These are phyloP conservation scores for Cerastoderma edule DNA, from an alignment of 2,888 invertebrate genomes.

Conservation along the genomic window DNA sequence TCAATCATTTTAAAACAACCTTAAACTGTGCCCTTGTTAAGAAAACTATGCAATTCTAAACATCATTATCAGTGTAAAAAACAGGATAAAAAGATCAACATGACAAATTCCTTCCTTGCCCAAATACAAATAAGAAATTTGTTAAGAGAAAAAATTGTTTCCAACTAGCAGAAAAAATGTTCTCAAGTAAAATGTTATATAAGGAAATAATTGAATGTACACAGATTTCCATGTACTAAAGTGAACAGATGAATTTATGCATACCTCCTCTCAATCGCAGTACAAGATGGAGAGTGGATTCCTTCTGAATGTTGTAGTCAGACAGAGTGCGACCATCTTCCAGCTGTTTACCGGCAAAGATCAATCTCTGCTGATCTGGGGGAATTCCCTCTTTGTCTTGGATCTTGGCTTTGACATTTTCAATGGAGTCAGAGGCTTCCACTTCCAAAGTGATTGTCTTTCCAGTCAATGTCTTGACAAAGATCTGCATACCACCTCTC, in stretches of 20 bases:
- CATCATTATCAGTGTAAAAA: neutral
- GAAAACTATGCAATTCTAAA: too few species aligned
- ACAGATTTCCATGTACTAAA: neutral
- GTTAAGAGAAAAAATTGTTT: too few species aligned
- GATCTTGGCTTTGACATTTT: constrained; percentile 92
- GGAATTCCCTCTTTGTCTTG: constrained; percentile 87
- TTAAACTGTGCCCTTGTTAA: too few species aligned
- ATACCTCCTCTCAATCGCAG: constrained; percentile 95
- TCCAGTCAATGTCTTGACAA: constrained; percentile 83
- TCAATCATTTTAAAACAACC: too few species aligned
- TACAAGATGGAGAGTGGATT: constrained; percentile 96
- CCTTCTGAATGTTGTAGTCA: constrained; percentile 98
- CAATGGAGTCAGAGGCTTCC: constrained; percentile 96
- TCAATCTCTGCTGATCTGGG: constrained; percentile 93
- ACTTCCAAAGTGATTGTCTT: constrained; percentile 84
- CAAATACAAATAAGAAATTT: too few species aligned
- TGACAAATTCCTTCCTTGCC: too few species aligned
- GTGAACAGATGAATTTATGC: constrained; percentile 85
- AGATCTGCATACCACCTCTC: constrained; percentile 93
- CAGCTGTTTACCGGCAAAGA: constrained; percentile 97
- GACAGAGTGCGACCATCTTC: constrained; percentile 97
- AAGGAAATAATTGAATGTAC: too few species aligned
- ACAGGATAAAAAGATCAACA: too few species aligned
- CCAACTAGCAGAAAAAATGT: too few species aligned
- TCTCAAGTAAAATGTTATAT: too few species aligned